Percentiles rank a stretch among this genome's conserved stretches.
Evolutionary conservation across 2,888 invertebrate genomes (phyloP).

Genomic region (Plebejus melissa): DNA sequence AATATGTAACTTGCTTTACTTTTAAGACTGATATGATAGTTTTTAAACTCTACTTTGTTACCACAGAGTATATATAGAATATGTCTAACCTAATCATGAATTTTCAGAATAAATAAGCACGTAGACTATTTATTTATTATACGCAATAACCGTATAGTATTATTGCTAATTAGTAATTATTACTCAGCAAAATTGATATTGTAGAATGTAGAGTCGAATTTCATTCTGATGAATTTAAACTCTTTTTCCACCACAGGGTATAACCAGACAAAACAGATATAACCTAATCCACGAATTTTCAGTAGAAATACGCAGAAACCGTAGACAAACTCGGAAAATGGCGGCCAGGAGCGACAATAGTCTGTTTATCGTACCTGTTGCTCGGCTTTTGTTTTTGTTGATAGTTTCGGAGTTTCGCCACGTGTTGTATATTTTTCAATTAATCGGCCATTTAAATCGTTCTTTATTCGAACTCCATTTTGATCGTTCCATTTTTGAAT

Average conservation of each 20-base stretch:
- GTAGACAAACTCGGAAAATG: slow-evolving; percentile 18
- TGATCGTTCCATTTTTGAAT: slow-evolving; percentile 8
- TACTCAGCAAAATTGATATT: no score
- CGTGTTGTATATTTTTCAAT: slow-evolving; percentile 32
- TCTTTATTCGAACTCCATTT: neutral
- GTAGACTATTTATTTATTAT: neutral
- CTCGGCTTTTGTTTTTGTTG: slow-evolving; percentile 37
- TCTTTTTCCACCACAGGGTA: neutral
- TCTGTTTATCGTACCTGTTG: slow-evolving; percentile 28
- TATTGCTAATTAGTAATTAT: no score
- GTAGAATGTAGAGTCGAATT: neutral
- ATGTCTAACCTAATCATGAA: no score
- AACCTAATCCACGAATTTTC: neutral
- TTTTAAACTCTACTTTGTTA: no score
- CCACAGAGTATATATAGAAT: no score
- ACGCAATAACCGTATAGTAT: no score
- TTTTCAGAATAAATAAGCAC: neutral
- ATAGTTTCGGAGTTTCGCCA: slow-evolving; percentile 34
- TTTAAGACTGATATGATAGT: no score
- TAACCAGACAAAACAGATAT: no score
- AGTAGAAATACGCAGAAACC: slow-evolving; percentile 15
- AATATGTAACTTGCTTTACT: no score
- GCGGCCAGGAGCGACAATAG: slow-evolving; percentile 26
- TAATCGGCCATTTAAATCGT: slow-evolving; percentile 29
- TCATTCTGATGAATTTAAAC: neutral